Evolutionary conservation across 2,113 vertebrate genomes (phyloP).

Genomic region (Corapipo altera): DNA sequence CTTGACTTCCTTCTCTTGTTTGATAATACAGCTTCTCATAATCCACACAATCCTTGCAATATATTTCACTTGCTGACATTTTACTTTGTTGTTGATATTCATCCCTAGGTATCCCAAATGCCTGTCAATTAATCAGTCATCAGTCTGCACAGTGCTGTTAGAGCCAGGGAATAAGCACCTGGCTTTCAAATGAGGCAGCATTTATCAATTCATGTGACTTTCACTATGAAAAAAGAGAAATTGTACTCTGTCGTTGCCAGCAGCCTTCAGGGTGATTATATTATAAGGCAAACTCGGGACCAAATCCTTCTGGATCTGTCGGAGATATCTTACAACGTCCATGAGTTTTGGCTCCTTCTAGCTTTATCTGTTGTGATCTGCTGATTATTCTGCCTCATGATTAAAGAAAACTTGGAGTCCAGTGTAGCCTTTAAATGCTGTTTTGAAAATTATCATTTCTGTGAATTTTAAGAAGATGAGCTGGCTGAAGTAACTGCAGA

Average conservation of each 20-base stretch:
- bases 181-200: neutral
- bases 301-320: neutral
- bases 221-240: neutral
- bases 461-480: neutral
- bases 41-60: neutral
- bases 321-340: neutral
- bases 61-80: conserved; percentile 19
- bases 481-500: neutral
- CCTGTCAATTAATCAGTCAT: conserved; percentile 20
- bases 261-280: neutral
- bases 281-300: neutral
- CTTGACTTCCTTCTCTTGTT: conserved; percentile 3
- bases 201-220: neutral
- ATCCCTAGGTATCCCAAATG: neutral
- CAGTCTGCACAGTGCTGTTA: neutral
- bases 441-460: neutral
- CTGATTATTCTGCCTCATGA: neutral
- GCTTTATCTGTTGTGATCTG: neutral
- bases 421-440: neutral
- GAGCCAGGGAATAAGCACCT: neutral
- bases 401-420: neutral
- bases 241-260: neutral
- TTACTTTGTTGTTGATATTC: conserved; percentile 15
- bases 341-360: neutral
- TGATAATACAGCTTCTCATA: neutral